Percentiles rank a stretch among this genome's conserved stretches.
Evolutionary conservation across 1,140 invertebrate species (phyloP).

Genomic region (Caenorhabditis inopinata): DNA sequence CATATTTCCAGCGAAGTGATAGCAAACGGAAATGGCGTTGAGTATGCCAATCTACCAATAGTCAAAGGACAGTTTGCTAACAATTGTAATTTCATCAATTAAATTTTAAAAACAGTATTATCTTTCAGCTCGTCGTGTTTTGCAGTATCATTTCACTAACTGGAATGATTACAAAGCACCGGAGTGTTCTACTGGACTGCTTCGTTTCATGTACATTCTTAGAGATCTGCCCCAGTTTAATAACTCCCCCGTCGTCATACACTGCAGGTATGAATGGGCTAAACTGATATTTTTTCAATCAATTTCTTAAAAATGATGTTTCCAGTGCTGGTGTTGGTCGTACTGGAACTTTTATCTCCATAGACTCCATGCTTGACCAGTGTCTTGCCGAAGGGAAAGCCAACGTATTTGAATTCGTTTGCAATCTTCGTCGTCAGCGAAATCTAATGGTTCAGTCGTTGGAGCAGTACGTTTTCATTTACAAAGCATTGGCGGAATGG

Average conservation of each 20-base stretch:
- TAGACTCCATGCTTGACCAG: constrained; percentile 84
- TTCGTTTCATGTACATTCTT: constrained; percentile 57
- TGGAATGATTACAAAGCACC: constrained; percentile 66
- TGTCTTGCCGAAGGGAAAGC: constrained; percentile 78
- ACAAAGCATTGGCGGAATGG: constrained; percentile 87
- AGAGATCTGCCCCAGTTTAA: constrained; percentile 62
- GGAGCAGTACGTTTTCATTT: constrained; percentile 97
- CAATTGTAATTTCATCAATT: background rate
- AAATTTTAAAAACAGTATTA: too few species aligned
- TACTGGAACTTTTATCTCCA: constrained; percentile 84
- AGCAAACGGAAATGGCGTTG: background rate
- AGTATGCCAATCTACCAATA: constrained; percentile 3
- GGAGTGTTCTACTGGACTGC: constrained; percentile 60
- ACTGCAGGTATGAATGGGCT: constrained; percentile 65
- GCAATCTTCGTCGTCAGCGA: constrained; percentile 81
- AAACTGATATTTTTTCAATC: background rate
- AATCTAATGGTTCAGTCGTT: constrained; percentile 89
- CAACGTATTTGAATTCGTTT: constrained; percentile 85
- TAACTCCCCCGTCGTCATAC: constrained; percentile 57
- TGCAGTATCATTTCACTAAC: constrained; percentile 62
- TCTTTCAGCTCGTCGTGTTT: constrained; percentile 45
- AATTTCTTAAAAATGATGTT: background rate
- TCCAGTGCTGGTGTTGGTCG: constrained; percentile 79
- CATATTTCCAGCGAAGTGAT: background rate
- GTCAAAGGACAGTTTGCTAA: background rate